Evolutionary conservation across 2,113 vertebrate species (phyloP), one percentile per base, ranked within the genome.

Genomic region (Cinclus mexicanus): DNA sequence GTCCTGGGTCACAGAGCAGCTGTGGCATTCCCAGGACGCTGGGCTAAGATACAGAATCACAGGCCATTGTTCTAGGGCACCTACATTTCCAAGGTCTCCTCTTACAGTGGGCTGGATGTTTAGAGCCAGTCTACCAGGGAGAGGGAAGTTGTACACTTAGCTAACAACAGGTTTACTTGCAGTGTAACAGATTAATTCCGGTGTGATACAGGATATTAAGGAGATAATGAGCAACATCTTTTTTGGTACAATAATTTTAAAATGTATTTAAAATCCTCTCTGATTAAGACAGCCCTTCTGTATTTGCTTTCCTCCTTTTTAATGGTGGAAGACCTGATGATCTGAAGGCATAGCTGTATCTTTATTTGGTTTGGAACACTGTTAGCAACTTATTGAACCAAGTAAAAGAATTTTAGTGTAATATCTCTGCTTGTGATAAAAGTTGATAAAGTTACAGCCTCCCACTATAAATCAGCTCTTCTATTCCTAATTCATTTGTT

Each of bases 401-500:
- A 87, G 42, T 39, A 26, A 91, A 87, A 95, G 68, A 57, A 61
- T 89, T 88, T 86, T 6, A 4, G 50, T 69, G 46, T 80, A 83
- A 42, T 92, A 88, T 31, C 64, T 77, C 47, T 7, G 4, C 55
- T 67, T 87, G 49, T 83, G 55, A 75, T 79, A 81, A 75, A 93
- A 92, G 52, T 92, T 90, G 95, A 87, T 93, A 76, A 87, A 94
- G 77, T 79, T 94, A 39, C 22, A 76, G 53, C 28, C 49, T 85
- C 65, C 13, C 35, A 29, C 63, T 95, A 91, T 55, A 80, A 94
- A 87, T 87, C 84, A 79, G 1, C 65, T 82, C 61, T 57, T 60
- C 61, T 84, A 10, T 82, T 91, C 71, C 61, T 83, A 89, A 85
- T 87, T 95, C 25, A 25, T 87, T 95, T 89, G 31, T 61, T 49